Percentiles rank a stretch among this genome's conserved stretches.
phyloP scores from a whole-genome alignment of 1,140 invertebrate species.

The Cataglyphis hispanica region DNA sequence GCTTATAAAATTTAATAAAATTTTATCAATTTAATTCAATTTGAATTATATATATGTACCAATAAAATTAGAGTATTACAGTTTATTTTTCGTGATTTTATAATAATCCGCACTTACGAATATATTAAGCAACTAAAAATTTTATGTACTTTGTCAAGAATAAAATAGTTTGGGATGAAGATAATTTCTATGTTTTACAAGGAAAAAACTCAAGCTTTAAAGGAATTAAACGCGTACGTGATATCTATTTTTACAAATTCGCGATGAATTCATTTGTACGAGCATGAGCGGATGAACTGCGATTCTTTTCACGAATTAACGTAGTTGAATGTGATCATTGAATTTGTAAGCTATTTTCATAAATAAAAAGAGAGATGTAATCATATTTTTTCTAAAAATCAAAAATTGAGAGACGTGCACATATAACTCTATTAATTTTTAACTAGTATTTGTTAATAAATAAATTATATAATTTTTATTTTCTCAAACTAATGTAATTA shows the following conservation, averaged over 20 bases:
- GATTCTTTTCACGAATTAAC: neutral
- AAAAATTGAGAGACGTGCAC: too few species aligned
- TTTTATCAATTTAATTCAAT: slow-evolving; percentile 13
- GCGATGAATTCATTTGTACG: neutral
- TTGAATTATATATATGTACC: neutral
- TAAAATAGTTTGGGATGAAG: neutral
- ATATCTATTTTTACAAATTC: slow-evolving; percentile 5
- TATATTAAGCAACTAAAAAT: neutral
- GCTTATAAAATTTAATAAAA: too few species aligned
- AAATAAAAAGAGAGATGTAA: neutral
- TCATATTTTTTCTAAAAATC: too few species aligned
- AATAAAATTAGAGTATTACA: neutral
- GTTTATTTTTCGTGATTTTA: neutral
- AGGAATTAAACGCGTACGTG: neutral
- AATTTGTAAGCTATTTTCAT: neutral
- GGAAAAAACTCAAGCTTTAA: slow-evolving; percentile 4
- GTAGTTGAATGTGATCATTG: neutral
- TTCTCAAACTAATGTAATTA: neutral
- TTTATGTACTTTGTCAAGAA: neutral
- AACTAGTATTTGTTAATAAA: slow-evolving; percentile 10
- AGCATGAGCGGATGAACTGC: neutral
- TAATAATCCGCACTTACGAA: neutral
- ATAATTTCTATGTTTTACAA: neutral
- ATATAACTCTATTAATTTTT: neutral
- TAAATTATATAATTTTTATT: neutral